Percentiles rank a stretch among this genome's conserved stretches.
Conservation (phyloP, 1,140 invertebrate genomes). For the Orchesella cincta region DNA sequence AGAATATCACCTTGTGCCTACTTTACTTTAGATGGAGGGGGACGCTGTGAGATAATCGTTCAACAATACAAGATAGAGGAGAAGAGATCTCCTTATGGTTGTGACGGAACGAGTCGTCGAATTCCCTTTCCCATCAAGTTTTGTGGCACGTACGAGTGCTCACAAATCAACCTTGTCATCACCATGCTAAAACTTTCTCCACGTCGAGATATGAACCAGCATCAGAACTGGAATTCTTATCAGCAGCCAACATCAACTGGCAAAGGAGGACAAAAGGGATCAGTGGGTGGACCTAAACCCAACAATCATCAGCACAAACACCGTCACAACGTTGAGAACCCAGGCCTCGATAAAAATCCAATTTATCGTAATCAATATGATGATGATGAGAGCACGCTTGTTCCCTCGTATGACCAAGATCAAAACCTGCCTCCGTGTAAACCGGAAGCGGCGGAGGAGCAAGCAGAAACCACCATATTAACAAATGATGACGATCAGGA, state of each 20-base stretch:
- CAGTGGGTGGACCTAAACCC: background rate
- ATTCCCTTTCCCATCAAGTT: slow-evolving; percentile 9
- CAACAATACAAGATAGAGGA: slow-evolving; percentile 16
- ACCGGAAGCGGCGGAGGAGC: background rate
- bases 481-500: background rate
- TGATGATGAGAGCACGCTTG: too few relatives aligned
- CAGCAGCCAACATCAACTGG: background rate
- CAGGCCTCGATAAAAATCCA: too few relatives aligned
- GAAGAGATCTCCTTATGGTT: background rate
- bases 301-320: background rate
- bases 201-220: background rate
- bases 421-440: background rate
- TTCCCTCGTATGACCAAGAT: background rate
- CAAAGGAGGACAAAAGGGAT: too few relatives aligned
- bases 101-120: background rate
- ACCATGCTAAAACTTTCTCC: background rate
- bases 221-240: too few relatives aligned
- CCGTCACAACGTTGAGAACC: too few relatives aligned
- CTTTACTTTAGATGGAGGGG: too few relatives aligned
- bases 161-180: background rate
- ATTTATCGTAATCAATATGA: too few relatives aligned
- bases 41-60: background rate
- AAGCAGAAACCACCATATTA: too few relatives aligned
- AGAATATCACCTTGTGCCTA: background rate
- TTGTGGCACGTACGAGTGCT: slow-evolving; percentile 7